phyloP scores from a whole-genome alignment of 2,113 vertebrate species.

The Ciconia stormi region DNA sequence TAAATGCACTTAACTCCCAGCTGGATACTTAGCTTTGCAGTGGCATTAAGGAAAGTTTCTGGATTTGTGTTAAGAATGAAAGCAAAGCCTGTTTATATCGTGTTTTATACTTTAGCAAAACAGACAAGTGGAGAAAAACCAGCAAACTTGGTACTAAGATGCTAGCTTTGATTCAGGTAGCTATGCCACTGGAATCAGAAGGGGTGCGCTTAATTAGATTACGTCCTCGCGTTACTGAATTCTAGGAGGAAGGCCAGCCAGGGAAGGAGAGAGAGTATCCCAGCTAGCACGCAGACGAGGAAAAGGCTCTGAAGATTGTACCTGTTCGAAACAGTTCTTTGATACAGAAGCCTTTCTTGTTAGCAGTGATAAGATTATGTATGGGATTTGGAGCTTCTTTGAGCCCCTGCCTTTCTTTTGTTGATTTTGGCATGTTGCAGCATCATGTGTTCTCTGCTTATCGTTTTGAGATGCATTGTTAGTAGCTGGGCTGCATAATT shows the following conservation, averaged over 20 bases:
- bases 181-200: neutral
- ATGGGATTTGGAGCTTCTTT: slow-evolving; percentile 28
- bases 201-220: neutral
- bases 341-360: slow-evolving; percentile 4
- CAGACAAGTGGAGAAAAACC: neutral
- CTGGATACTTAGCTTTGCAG: slow-evolving; percentile 5
- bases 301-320: neutral
- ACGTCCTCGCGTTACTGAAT: neutral
- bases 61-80: slow-evolving; percentile 41
- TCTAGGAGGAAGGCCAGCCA: neutral
- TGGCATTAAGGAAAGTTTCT: slow-evolving; percentile 28
- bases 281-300: neutral
- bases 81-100: neutral
- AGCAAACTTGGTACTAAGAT: neutral
- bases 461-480: slow-evolving; percentile 71
- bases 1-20: slow-evolving; percentile 38
- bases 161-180: neutral
- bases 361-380: slow-evolving; percentile 52
- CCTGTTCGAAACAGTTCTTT: neutral
- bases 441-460: slow-evolving; percentile 68
- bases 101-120: neutral
- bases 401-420: slow-evolving; percentile 53
- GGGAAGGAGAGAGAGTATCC: neutral
- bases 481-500: slow-evolving; percentile 71
- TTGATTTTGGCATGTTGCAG: slow-evolving; percentile 67